phyloP scores from a whole-genome alignment of 2,797 vertebrate species.

The Mareca strepera region DNA sequence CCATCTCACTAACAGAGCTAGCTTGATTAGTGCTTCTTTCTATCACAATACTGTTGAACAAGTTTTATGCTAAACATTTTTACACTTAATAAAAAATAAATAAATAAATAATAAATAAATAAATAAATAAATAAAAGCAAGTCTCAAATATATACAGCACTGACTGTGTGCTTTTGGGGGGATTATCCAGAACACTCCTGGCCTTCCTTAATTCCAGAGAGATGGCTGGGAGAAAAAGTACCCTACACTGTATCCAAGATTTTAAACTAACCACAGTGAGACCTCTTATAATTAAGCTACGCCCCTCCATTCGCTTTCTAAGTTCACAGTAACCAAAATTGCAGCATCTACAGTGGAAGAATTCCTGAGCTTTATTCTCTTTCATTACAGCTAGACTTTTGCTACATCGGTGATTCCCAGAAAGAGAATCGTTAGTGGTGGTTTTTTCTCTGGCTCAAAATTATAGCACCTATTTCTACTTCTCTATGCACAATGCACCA shows the following conservation, averaged over 20 bases:
- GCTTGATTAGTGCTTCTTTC: background rate
- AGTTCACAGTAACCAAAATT: constrained; percentile 45
- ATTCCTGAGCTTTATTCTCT: constrained; percentile 16
- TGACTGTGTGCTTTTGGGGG: background rate
- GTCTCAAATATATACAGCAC: background rate
- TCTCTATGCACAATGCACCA: background rate
- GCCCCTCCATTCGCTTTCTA: constrained; percentile 36
- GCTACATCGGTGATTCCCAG: background rate
- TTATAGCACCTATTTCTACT: constrained; percentile 6
- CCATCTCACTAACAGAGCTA: background rate
- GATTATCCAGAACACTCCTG: background rate
- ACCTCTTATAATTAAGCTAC: constrained; percentile 47
- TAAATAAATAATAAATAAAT: background rate
- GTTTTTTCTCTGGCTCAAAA: background rate
- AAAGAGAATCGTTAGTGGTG: background rate
- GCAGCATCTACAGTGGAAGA: background rate
- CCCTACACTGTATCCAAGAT: background rate
- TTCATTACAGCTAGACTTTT: constrained; percentile 25
- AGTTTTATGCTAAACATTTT: background rate
- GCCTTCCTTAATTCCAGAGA: background rate
- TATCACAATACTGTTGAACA: background rate
- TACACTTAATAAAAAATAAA: background rate
- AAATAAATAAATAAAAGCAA: background rate
- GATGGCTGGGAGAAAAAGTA: background rate
- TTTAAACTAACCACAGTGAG: constrained; percentile 14